Percentiles rank a stretch among this genome's conserved stretches.
Conservation (phyloP, 2,113 vertebrate species). For the Pimephales promelas region DNA sequence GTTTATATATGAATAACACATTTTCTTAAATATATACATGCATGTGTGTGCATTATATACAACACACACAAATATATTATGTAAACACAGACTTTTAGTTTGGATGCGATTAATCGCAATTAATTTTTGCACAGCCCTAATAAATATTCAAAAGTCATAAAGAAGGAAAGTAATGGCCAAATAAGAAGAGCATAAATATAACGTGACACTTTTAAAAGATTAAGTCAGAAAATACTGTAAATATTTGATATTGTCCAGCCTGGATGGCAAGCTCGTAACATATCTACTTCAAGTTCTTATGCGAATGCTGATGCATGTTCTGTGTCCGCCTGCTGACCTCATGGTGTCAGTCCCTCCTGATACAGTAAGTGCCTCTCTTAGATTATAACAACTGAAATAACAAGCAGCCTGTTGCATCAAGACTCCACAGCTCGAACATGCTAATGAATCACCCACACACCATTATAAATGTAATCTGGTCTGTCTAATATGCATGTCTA, state of each 20-base stretch:
- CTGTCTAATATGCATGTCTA: not conserved
- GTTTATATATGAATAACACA: too few species aligned
- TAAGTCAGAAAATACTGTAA: not conserved
- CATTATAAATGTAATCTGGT: not conserved
- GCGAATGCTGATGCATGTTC: not conserved
- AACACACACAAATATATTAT: too few species aligned
- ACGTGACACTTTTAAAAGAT: not conserved
- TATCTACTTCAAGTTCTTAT: not conserved
- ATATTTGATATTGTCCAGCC: not conserved
- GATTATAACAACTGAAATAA: not conserved
- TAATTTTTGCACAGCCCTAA: too few species aligned
- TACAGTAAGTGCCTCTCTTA: not conserved
- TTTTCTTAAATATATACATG: too few species aligned
- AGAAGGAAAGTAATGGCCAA: not conserved
- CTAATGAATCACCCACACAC: constrained; percentile 15
- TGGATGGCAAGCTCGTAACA: not conserved
- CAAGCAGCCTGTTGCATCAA: not conserved
- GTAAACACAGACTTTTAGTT: too few species aligned
- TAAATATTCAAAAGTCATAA: not conserved
- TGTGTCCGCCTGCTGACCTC: constrained; percentile 1
- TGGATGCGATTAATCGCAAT: too few species aligned
- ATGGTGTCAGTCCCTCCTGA: not conserved
- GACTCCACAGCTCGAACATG: not conserved
- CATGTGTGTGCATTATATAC: too few species aligned
- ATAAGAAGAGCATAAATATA: not conserved